Base-by-base conservation (phyloP, 2,888 invertebrate species). In the Xestia sexstrigata region DNA sequence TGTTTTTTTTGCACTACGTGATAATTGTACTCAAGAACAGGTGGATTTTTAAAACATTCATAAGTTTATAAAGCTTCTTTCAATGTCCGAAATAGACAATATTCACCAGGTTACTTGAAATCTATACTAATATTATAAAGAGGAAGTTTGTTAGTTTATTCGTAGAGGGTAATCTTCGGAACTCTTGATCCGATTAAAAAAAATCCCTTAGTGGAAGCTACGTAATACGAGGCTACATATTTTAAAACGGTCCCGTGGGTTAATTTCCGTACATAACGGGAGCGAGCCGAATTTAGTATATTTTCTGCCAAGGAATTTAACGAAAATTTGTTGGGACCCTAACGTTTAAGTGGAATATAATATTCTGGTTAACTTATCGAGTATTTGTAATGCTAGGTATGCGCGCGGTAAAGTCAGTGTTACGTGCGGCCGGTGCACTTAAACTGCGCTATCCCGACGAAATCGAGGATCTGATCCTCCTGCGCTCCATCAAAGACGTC, bases 361-460 rank as follows among this genome's bases (percentile, higher is more conserved):
- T 62, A 60, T 58, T 58, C 15, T 58, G 20, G n/a, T 20, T 23
- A 52, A 52, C n/a, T 26, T 58, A n/a, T 7, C 17, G 9, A 60
- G 30, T 30, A 55, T 76, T 63, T 55, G 1, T 66, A 42, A 20
- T 35, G 13, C 23, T 45, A 97, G 97, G 98, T 13, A 99, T 99
- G 99, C 97, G 99, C 82, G 99, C 99, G 0, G 99, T 99, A 0
- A 99, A 99, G 92, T 98, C 98, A 0, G 99, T 99, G 1, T 94
- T 99, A 63, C 98, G 98, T 76, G 99, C 99, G 0, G 99, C 99
- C 0, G 99, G 98, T 17, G 98, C 99, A 62, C 95, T 99, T 39
- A 99, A 99, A 93, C 95, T 99, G 45, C 98, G 98, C 70, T 99
- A 98, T 93, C 99, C 99, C 0, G 97, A 98, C 67, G 98, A 99